These are phyloP conservation scores for Gambelia wislizenii DNA, from an alignment of 2,797 vertebrate genomes.

Conservation along the genomic window DNA sequence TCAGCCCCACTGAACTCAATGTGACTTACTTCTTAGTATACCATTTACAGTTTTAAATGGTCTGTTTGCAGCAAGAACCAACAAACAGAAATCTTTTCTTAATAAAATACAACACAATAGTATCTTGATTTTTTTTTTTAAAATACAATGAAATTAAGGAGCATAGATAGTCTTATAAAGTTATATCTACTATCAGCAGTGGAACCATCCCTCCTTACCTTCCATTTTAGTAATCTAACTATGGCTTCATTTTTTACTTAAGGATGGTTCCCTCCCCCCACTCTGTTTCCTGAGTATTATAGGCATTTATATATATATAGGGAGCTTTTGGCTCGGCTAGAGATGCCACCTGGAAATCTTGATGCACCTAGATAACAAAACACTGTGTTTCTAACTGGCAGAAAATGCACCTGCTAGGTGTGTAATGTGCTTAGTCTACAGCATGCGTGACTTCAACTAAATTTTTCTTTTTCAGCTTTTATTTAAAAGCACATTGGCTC, in stretches of 20 bases:
- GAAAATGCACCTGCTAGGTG: conserved; percentile 31
- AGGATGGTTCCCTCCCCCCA: neutral
- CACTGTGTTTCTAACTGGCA: conserved; percentile 6
- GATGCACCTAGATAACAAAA: neutral
- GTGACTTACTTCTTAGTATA: neutral
- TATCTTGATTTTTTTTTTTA: neutral
- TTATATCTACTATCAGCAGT: conserved; percentile 5
- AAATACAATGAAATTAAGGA: neutral
- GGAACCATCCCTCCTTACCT: neutral
- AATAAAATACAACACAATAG: neutral
- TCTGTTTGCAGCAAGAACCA: neutral
- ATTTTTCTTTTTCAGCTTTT: conserved; percentile 44
- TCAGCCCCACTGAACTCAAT: neutral
- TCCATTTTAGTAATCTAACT: neutral
- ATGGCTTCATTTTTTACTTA: conserved; percentile 16
- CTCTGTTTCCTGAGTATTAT: conserved; percentile 26
- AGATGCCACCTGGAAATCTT: conserved; percentile 38
- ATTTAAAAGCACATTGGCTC: conserved; percentile 26
- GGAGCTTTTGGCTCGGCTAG: conserved; percentile 27
- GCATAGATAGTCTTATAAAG: neutral
- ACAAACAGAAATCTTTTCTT: neutral
- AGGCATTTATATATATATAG: conserved; percentile 24
- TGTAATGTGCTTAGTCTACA: conserved; percentile 17
- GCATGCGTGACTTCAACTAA: neutral
- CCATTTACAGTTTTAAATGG: neutral